These are phyloP conservation scores for Cheilosia vulpina DNA, from an alignment of 2,888 invertebrate genomes.

Conservation along the genomic window DNA sequence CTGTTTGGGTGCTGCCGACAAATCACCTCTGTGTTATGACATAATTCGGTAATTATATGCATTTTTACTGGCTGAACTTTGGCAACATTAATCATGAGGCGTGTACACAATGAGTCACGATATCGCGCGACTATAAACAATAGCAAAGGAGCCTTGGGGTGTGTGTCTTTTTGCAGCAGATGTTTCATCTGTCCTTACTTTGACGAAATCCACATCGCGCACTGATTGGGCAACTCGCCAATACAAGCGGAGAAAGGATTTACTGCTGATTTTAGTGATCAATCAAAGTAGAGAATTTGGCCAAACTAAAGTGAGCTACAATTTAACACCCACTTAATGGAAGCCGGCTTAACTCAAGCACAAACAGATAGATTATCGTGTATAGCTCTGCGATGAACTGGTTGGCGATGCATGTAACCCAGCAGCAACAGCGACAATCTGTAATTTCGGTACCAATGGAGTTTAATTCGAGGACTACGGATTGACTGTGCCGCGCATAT, in stretches of 20 bases:
- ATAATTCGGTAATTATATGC: conserved; percentile 67
- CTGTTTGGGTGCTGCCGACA: conserved; percentile 41
- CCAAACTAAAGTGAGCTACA: conserved; percentile 3
- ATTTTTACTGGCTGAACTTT: conserved; percentile 61
- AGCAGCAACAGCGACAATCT: conserved; percentile 5
- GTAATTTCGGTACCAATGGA: conserved; percentile 25
- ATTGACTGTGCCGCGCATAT: not conserved
- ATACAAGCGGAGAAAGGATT: not conserved
- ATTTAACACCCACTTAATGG: conserved; percentile 69
- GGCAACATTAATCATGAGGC: conserved; percentile 66
- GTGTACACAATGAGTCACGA: conserved; percentile 59
- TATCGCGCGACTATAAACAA: conserved; percentile 24
- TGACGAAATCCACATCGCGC: conserved; percentile 36
- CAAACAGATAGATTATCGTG: not conserved
- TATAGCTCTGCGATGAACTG: conserved; percentile 38
- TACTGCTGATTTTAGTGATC: conserved; percentile 42
- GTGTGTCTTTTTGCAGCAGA: conserved; percentile 6
- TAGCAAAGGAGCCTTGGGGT: not conserved
- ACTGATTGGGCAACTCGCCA: conserved; percentile 32
- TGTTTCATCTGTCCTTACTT: conserved; percentile 19
- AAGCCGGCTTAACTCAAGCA: conserved; percentile 10
- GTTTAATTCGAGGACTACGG: conserved; percentile 14
- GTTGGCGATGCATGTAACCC: conserved; percentile 23
- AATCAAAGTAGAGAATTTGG: conserved; percentile 28
- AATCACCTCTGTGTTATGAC: conserved; percentile 51